Percentiles rank a stretch among this genome's conserved stretches.
phyloP scores from a whole-genome alignment of 1,140 invertebrate genomes.

The Antheraea pernyi region DNA sequence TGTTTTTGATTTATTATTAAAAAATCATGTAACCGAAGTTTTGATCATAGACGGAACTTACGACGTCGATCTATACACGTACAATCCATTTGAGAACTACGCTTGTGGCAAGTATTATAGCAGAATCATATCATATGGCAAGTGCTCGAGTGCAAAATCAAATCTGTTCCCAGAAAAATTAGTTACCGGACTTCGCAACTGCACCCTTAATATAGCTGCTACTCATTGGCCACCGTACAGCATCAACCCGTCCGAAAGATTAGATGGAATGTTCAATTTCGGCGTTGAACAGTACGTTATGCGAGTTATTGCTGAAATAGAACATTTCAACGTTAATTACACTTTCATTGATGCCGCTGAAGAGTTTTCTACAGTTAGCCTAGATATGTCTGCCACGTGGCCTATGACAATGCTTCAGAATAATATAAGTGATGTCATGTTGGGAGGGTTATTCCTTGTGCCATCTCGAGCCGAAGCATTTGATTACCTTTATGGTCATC shows the following conservation, averaged over 20 bases:
- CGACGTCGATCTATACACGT: conserved; percentile 19
- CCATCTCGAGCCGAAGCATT: conserved; percentile 36
- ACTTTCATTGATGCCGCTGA: conserved; percentile 36
- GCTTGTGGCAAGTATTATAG: conserved; percentile 24
- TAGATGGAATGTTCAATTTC: neutral
- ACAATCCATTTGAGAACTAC: conserved; percentile 29
- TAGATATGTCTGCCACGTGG: conserved; percentile 36
- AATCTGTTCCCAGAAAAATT: conserved; percentile 38
- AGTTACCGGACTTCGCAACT: conserved; percentile 28
- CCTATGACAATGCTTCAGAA: conserved; percentile 37
- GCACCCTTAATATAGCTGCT: conserved; percentile 35
- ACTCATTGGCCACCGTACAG: conserved; percentile 47
- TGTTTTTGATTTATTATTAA: conserved; percentile 34
- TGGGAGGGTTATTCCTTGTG: conserved; percentile 45
- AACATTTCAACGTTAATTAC: conserved; percentile 42
- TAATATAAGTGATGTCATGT: conserved; percentile 38
- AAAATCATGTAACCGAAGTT: conserved; percentile 14
- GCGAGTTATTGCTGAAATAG: conserved; percentile 34
- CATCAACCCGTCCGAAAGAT: conserved; percentile 25
- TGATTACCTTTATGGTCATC: conserved; percentile 36
- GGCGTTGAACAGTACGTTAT: conserved; percentile 51
- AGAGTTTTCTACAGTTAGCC: conserved; percentile 31
- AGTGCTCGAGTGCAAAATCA: conserved; percentile 7
- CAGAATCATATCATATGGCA: conserved; percentile 12
- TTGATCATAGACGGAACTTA: conserved; percentile 20